Base-by-base conservation (phyloP, 2,888 invertebrate genomes). In the Thymelicus acteon region DNA sequence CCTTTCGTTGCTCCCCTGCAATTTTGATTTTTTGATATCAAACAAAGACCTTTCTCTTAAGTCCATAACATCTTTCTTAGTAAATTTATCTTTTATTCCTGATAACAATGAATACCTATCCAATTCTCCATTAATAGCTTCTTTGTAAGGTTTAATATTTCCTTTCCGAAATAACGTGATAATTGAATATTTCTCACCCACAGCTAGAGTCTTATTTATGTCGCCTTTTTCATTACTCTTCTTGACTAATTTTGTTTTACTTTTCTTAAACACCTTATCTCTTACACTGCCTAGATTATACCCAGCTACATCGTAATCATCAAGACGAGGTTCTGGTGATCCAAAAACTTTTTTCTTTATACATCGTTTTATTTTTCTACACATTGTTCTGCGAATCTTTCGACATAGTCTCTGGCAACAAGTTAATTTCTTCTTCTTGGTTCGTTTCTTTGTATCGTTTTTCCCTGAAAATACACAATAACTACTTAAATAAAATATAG, bases 271-370 rank as follows among this genome's bases (percentile, higher is more conserved):
- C 67, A 79, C 24, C 31, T 57, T 80, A 68, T 80, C 76, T 73
- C 75, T 80, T 7, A 83, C 8, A 10, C 74, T 77, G 7, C 74
- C 78, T 19, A 84, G 70, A 71, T 80, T 79, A 8, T 78, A 47
- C 24, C 79, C 82, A 60, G 72, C 76, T 8, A 84, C 44, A 60
- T 84, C 80, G 70, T 78, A 83, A 47, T 84, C 79, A 12, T 75
- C 67, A 10, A 80, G 57, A n/a, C 73, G 71, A 15, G 79, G 75
- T 63, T 80, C 70, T 31, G 77, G 73, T 44, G 69, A 72, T 19
- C 81, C 82, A 70, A 85, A 80, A 24, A 82, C 40, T 60, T 74
- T 76, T 65, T 78, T 82, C 71, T 80, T 84, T 0, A 79, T 39
- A 49, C 78, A 80, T 70, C 79, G 76, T 65, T 73, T 75, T 24